phyloP scores from a whole-genome alignment of 2,113 vertebrate genomes.

The Coturnix japonica region DNA sequence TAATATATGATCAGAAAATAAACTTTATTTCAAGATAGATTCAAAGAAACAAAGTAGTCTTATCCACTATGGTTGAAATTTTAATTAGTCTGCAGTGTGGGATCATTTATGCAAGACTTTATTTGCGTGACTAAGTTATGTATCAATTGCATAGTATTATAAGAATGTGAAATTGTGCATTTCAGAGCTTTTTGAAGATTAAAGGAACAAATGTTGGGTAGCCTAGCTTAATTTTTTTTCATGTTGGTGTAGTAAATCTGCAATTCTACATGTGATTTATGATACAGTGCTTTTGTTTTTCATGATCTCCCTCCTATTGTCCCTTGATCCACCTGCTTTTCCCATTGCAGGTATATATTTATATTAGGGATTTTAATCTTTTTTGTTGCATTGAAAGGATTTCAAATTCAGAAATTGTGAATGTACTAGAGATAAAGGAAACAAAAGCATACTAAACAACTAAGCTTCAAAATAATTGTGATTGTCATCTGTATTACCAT shows the following conservation, averaged over 20 bases:
- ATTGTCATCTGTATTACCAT: neutral
- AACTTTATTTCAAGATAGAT: neutral
- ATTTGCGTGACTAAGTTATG: neutral
- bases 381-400: neutral
- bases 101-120: neutral
- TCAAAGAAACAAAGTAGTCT: neutral
- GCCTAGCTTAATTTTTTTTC: neutral
- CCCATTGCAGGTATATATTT: neutral
- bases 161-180: neutral
- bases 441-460: neutral
- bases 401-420: neutral
- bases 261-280: neutral
- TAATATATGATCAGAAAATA: neutral
- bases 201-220: neutral
- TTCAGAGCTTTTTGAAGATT: neutral
- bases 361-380: neutral
- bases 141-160: rapidly evolving
- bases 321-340: neutral
- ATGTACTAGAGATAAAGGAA: neutral
- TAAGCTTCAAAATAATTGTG: neutral
- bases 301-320: neutral
- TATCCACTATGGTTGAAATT: neutral
- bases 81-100: neutral
- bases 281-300: neutral
- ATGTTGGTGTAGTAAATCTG: neutral